A percentile compares a stretch with the other conserved stretches of the same genome.
These are phyloP conservation scores for Dipodomys spectabilis DNA, from an alignment of 2,113 vertebrate genomes.

Conservation along the genomic window DNA sequence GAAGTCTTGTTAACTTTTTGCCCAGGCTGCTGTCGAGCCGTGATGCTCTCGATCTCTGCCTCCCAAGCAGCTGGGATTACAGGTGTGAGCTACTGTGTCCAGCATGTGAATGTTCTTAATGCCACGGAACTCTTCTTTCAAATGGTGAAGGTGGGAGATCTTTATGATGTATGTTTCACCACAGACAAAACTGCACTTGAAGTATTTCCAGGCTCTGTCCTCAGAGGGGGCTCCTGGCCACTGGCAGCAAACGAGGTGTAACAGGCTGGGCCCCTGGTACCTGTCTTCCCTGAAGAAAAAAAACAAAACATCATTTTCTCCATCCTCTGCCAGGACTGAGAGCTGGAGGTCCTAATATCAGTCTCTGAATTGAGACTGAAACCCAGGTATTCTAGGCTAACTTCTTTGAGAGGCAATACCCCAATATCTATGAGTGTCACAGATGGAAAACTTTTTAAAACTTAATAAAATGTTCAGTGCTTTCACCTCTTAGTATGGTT, in stretches of 20 bases:
- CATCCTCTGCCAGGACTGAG: not conserved
- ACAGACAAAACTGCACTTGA: not conserved
- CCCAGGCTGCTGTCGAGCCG: too few relatives aligned
- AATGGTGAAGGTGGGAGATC: not conserved
- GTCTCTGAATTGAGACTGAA: too few relatives aligned
- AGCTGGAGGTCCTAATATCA: not conserved
- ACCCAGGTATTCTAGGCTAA: not conserved
- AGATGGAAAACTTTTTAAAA: slow-evolving; percentile 57
- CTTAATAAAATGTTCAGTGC: slow-evolving; percentile 69
- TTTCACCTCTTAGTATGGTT: not conserved
- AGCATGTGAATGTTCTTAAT: not conserved
- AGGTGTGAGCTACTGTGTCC: not conserved
- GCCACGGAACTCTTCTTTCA: not conserved
- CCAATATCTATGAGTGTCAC: not conserved
- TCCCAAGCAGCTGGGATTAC: too few relatives aligned
- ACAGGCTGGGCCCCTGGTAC: not conserved
- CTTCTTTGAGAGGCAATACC: not conserved
- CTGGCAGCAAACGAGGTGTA: not conserved
- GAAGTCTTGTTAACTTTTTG: too few relatives aligned
- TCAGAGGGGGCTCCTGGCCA: not conserved
- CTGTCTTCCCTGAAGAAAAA: slow-evolving; percentile 67
- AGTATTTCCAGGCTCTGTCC: not conserved
- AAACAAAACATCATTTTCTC: not conserved
- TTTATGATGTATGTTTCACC: not conserved
- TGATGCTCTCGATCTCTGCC: too few relatives aligned